Percentiles rank a stretch among this genome's conserved stretches.
These are phyloP conservation scores for Tenthredo notha DNA, from an alignment of 2,888 invertebrate species.

Conservation along the genomic window DNA sequence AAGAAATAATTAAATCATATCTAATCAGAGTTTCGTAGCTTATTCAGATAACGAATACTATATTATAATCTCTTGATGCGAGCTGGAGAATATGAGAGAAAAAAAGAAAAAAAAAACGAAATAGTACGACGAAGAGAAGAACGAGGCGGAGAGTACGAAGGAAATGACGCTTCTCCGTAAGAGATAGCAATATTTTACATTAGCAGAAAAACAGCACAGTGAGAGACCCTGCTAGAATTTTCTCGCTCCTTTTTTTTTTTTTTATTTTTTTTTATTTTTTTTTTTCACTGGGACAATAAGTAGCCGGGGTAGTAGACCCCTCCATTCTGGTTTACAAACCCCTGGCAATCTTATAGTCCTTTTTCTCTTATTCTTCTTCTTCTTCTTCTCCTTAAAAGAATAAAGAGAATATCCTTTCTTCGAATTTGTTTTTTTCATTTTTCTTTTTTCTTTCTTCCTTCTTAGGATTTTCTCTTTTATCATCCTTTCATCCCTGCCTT, in stretches of 20 bases:
- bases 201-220: constrained; percentile 22
- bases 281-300: not conserved
- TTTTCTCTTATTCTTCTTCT: constrained; percentile 11
- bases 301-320: not conserved
- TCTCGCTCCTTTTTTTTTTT: not conserved
- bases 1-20: not conserved
- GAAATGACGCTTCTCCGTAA: constrained; percentile 36
- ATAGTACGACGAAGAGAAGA: not conserved
- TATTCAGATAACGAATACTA: not conserved
- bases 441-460: not conserved
- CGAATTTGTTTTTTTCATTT: not conserved
- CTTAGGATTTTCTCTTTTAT: not conserved
- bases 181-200: constrained; percentile 50
- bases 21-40: constrained; percentile 2
- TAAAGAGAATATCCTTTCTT: constrained; percentile 32
- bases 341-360: constrained; percentile 24
- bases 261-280: not conserved
- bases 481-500: not conserved
- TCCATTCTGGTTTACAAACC: not conserved
- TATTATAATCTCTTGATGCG: not conserved
- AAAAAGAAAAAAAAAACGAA: too few species aligned
- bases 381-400: constrained; percentile 13
- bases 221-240: not conserved
- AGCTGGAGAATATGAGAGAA: not conserved
- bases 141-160: not conserved